Evolutionary conservation across 2,888 invertebrate species (phyloP).

Genomic region (Tromatobia lineatoria): DNA sequence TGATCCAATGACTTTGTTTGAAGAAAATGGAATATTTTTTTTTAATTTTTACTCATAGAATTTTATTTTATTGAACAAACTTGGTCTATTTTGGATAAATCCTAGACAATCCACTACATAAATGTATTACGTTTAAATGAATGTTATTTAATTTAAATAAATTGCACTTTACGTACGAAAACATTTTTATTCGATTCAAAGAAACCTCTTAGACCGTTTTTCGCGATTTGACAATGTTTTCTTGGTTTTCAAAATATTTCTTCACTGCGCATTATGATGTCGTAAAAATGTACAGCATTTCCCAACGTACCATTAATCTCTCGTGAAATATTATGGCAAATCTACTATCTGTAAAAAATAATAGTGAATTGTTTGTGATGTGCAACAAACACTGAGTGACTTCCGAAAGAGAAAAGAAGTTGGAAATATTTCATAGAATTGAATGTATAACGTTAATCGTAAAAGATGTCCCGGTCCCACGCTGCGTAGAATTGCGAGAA

Average conservation of each 20-base stretch:
- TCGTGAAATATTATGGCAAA: background rate
- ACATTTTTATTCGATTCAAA: too few species aligned
- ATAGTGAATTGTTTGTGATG: background rate
- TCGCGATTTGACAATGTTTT: background rate
- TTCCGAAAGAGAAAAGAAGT: background rate
- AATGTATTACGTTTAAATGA: too few species aligned
- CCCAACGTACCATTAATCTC: background rate
- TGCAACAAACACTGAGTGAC: background rate
- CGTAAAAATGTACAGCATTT: background rate
- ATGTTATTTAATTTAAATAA: too few species aligned
- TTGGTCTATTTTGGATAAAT: too few species aligned
- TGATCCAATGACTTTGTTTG: too few species aligned
- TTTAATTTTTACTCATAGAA: too few species aligned
- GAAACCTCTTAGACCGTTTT: too few species aligned
- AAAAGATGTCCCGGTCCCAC: conserved; percentile 3
- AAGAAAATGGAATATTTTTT: too few species aligned
- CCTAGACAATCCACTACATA: too few species aligned
- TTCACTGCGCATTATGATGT: background rate
- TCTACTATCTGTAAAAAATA: background rate
- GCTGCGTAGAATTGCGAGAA: conserved; percentile 2
- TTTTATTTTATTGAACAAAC: too few species aligned
- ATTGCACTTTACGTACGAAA: too few species aligned
- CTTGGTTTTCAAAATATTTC: background rate
- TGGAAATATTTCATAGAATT: conserved; percentile 7
- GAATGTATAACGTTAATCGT: conserved; percentile 8